Evolutionary conservation across 2,797 vertebrate genomes (phyloP), one percentile per base, ranked within the genome.

Genomic region (Lepidocolaptes lacrymiger): DNA sequence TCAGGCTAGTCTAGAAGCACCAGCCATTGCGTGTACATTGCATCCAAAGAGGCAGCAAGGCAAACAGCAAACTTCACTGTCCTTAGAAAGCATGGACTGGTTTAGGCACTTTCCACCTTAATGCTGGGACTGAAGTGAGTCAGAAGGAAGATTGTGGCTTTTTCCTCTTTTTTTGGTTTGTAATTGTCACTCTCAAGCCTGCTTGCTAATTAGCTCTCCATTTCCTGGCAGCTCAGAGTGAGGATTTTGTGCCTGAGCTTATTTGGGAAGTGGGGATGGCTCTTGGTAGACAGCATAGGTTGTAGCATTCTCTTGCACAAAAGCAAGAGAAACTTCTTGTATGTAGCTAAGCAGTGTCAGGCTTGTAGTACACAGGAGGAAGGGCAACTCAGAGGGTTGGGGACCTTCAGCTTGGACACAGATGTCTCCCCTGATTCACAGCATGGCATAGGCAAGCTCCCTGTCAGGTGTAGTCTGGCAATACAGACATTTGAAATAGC

Each of bases 211-310:
- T 74, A 93, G 59, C 34, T 87, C 21, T 95, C 30, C 2, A n/a
- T 52, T 96, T 95, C 49, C 41, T 6, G 0, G 46, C 4, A 5
- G 56, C 75, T 64, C 61, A 63, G 61, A 89, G 88, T 62, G 84
- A 89, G 39, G 46, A 77, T 72, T 94, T 91, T 95, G 56, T 91
- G 75, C 56, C 61, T 87, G 39, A 34, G 46, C 80, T 88, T 95
- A 52, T 92, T 74, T 0, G 2, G 67, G 52, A 84, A 91, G 55
- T 19, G 13, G 24, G 20, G 34, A 54, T 90, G 52, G 52, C 37
- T 93, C 71, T 87, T 84, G 49, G 86, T 54, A 86, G 64, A 52
- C 26, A 71, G 34, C 44, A 56, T 4, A 28, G 41, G 37, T 74
- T 67, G 30, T 46, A 85, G 34, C 22, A 4, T 55, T 37, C 37